Evolutionary conservation across 2,113 vertebrate species (phyloP).

Genomic region (Thamnaconus septentrionalis): DNA sequence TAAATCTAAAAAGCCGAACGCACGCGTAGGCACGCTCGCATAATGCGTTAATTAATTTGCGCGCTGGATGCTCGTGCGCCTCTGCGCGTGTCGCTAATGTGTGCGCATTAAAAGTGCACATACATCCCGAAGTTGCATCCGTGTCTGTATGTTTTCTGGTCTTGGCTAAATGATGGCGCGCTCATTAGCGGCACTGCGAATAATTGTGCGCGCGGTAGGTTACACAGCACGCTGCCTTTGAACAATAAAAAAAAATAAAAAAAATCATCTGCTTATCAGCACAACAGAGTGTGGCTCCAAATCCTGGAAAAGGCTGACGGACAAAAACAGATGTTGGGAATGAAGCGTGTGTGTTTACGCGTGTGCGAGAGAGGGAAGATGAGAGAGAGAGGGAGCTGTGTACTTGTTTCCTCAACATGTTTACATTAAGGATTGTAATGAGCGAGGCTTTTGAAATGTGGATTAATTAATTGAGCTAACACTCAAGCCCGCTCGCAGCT

Average conservation of each 20-base stretch:
- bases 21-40: slow-evolving; percentile 1
- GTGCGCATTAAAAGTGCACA: slow-evolving; percentile 3
- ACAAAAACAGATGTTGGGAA: slow-evolving; percentile 56
- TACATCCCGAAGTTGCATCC: slow-evolving; percentile 2
- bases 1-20: slow-evolving; percentile 7
- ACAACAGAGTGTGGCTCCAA: slow-evolving; percentile 32
- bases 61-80: slow-evolving; percentile 4
- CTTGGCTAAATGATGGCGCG: slow-evolving; percentile 54
- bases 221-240: slow-evolving; percentile 60
- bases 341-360: not conserved
- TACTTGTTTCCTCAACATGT: slow-evolving; percentile 30
- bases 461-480: slow-evolving; percentile 51
- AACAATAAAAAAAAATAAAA: slow-evolving; percentile 44
- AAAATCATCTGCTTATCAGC: slow-evolving; percentile 58
- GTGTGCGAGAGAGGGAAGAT: not conserved
- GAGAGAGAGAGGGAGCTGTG: not conserved
- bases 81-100: slow-evolving; percentile 11
- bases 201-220: slow-evolving; percentile 56
- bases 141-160: slow-evolving; percentile 11
- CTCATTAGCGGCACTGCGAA: slow-evolving; percentile 62
- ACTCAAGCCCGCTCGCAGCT: slow-evolving; percentile 33
- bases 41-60: slow-evolving; percentile 9
- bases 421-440: slow-evolving; percentile 43
- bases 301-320: slow-evolving; percentile 27
- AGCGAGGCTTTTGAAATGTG: slow-evolving; percentile 47